phyloP scores from a whole-genome alignment of 2,797 vertebrate species.

The Merluccius polli region DNA sequence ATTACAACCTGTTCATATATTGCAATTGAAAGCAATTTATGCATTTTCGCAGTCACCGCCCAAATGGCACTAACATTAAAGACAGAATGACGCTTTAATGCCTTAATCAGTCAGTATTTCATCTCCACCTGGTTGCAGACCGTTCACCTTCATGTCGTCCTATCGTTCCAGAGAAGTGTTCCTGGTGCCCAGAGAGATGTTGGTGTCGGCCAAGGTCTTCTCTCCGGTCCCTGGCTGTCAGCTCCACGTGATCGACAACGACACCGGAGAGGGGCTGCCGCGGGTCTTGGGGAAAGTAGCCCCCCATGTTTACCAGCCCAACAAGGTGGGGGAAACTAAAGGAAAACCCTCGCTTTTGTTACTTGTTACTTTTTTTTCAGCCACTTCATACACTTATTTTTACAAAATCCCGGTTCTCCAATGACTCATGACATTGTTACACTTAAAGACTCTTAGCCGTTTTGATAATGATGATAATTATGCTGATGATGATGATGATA shows the following conservation, averaged over 20 bases:
- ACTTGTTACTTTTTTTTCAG: not conserved
- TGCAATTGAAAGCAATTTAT: too few species aligned
- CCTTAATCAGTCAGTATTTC: not conserved
- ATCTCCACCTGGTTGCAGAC: not conserved
- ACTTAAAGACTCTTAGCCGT: not conserved
- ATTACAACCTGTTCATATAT: too few species aligned
- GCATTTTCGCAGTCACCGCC: not conserved
- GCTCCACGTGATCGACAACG: constrained; percentile 87
- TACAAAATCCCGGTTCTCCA: not conserved
- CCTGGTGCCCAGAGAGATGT: constrained; percentile 77
- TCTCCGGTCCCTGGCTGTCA: constrained; percentile 70
- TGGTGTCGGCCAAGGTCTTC: constrained; percentile 78
- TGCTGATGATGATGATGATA: not conserved
- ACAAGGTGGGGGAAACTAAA: constrained; percentile 73
- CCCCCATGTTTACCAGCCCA: constrained; percentile 76
- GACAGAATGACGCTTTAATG: not conserved
- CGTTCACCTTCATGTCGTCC: not conserved
- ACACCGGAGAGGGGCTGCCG: constrained; percentile 81
- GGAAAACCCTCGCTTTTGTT: not conserved
- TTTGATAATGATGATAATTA: not conserved
- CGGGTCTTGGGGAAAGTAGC: constrained; percentile 73
- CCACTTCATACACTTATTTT: too few species aligned
- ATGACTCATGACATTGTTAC: not conserved
- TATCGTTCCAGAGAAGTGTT: constrained; percentile 79
- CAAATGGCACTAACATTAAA: not conserved